Evolutionary conservation across 2,113 vertebrate genomes (phyloP), one percentile per base, ranked within the genome.

Genomic region (Onychostoma macrolepis): DNA sequence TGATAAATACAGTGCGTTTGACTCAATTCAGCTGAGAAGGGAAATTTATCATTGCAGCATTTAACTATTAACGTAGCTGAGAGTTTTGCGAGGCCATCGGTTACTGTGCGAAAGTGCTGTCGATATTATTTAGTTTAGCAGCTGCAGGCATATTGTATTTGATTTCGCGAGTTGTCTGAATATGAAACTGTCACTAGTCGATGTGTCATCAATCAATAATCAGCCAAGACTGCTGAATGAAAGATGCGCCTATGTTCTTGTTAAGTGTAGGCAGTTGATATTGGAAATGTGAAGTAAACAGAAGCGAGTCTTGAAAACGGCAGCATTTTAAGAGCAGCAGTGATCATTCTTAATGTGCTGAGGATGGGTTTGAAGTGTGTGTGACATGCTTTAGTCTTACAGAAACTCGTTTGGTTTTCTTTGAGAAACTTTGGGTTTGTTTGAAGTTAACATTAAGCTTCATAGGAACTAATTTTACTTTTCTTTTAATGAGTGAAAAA

Each of bases 371-470:
- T 71, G 67, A 43, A n/a, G 38, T 74, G 5, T 74, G 36, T n/a
- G 21, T 6, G 10, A n/a, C 21, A 11, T 69, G 19, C 69, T 41
- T 21, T 24, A 41, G 30, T 71, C 12, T 33, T 67, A 69, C 28
- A 69, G 28, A 69, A 69, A 69, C 26, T 43, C 2, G 13, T 26
- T 75, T 45, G 24, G n/a, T 11, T 75, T 45, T 75, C 38, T 75
- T 75, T 76, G 41, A 76, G 41, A 76, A 76, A 76, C 41, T 76
- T 75, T 13, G 24, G 24, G n/a, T 15, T 75, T 75, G 4, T 43
- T 12, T 26, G 19, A 72, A 43, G 24, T n/a, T 5, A 24, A n/a
- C 24, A 2, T 65, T 65, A 65, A 28, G 10, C 63, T 67, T 43
- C 4, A 67, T 19, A 67, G 67, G 3, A 58, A 58, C 7, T n/a